Conservation (phyloP, 1,140 invertebrate species). For the Drosophila lowei region DNA sequence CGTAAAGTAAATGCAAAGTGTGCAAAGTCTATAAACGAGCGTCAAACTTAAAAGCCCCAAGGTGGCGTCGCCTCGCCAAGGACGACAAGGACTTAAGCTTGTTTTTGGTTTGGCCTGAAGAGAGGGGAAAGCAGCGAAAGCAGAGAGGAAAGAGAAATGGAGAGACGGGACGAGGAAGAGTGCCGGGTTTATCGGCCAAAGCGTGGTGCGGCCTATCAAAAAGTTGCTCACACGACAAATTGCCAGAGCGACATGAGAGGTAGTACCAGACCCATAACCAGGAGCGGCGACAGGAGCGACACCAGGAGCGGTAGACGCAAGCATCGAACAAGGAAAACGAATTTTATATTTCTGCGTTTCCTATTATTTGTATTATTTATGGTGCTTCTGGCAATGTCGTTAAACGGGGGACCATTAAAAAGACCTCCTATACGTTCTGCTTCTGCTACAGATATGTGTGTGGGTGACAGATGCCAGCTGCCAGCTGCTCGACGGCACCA, state of each 20-base stretch:
- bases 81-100: conserved; percentile 60
- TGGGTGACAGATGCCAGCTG: conserved; percentile 68
- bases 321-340: conserved; percentile 34
- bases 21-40: conserved; percentile 81
- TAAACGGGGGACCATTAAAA: conserved; percentile 72
- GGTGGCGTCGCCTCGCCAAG: conserved; percentile 68
- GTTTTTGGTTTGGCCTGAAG: conserved; percentile 23
- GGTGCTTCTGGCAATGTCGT: conserved; percentile 65
- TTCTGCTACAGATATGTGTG: background rate
- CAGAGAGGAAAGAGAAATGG: too few relatives aligned
- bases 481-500: conserved; percentile 2
- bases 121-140: background rate
- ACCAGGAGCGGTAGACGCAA: background rate
- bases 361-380: conserved; percentile 80
- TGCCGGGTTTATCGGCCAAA: conserved; percentile 60
- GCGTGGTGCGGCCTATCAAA: conserved; percentile 59
- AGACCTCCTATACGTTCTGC: conserved; percentile 6
- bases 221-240: conserved; percentile 79
- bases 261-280: conserved; percentile 2
- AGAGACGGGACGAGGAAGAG: conserved; percentile 1
- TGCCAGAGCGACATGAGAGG: conserved; percentile 42
- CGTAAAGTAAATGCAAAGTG: conserved; percentile 80
- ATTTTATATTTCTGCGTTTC: conserved; percentile 68
- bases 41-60: conserved; percentile 79
- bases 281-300: conserved; percentile 4